These are phyloP conservation scores for Oryzias dopingdopingensis DNA, from an alignment of 2,797 vertebrate species.

Conservation along the genomic window DNA sequence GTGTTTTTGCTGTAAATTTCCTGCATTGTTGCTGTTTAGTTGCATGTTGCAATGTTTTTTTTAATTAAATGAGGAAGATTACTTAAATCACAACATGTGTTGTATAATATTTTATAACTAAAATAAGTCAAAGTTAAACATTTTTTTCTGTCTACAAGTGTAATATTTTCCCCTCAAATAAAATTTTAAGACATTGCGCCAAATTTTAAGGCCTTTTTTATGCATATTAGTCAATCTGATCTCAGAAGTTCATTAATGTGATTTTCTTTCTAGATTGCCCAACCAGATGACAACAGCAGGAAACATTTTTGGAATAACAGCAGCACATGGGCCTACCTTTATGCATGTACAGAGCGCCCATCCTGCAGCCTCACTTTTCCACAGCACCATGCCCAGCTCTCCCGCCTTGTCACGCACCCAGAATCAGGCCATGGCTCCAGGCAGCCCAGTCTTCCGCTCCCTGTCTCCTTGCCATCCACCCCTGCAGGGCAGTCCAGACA, in stretches of 20 bases:
- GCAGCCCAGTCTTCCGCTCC: conserved; percentile 85
- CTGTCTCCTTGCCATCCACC: conserved; percentile 75
- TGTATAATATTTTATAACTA: no score
- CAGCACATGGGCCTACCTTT: conserved; percentile 33
- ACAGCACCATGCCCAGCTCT: conserved; percentile 59
- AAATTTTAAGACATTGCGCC: no score
- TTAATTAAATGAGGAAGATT: no score
- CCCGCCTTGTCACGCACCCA: conserved; percentile 51
- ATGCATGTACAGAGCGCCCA: conserved; percentile 45
- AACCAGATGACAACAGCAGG: conserved; percentile 48
- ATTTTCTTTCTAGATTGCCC: conserved; percentile 69
- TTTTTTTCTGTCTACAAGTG: no score
- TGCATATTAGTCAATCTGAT: no score
- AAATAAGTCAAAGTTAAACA: no score
- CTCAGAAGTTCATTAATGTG: not conserved
- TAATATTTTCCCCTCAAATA: no score
- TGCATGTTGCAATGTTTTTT: no score
- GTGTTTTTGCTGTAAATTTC: no score
- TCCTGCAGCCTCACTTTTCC: conserved; percentile 56
- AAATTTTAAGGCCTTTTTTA: no score
- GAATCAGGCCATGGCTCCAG: conserved; percentile 70
- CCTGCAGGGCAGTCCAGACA: conserved; percentile 83
- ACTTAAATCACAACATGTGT: no score
- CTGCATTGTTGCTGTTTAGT: no score
- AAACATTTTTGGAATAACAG: conserved; percentile 56